Evolutionary conservation across 1,140 invertebrate genomes (phyloP), one percentile per base, ranked within the genome.

Genomic region (Bicyclus anynana): DNA sequence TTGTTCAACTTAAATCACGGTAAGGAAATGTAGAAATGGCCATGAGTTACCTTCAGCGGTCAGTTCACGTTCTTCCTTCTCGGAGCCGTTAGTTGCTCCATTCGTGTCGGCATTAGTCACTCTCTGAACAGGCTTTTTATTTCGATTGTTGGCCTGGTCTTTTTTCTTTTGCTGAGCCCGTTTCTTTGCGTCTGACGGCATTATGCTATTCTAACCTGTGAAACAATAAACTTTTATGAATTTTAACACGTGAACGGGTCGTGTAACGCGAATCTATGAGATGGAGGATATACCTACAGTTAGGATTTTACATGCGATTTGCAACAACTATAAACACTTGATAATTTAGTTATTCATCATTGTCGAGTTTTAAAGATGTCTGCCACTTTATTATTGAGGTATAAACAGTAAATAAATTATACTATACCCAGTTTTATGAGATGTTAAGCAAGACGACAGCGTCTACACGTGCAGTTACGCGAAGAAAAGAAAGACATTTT

Each of bases 151-250:
- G 16, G 95, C 95, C 20, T 96, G 95, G 72, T 98, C 97, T 84
- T 99, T 99, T 89, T 99, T 99, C 87, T 98, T 97, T 74, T 97
- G 95, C 83, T 97, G 97, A 81, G 97, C 94, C 74, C 97, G 96
- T 91, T 99, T 99, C 89, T 99, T 99, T 2, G 97, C 93, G 87
- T 99, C 97, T 67, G 97, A 99, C 69, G 97, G 97, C 97, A 99
- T 99, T 73, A 67, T 90, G 57, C 40, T 62, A 53, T 53, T 67
- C 53, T 57, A 60, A 63, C 64, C 51, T 56, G 59, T 57, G 42
- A 53, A 67, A 51, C 35, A 62, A 65, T 50, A 62, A 49, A 59
- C 37, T 51, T 38, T 23, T 23, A 62, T 63, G 12, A 53, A 62
- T 63, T 40, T 16, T 50, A 33, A 14, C 61, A 69, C 62, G 59